These are phyloP conservation scores for Pelecanus crispus DNA, from an alignment of 2,113 vertebrate genomes.

Conservation along the genomic window DNA sequence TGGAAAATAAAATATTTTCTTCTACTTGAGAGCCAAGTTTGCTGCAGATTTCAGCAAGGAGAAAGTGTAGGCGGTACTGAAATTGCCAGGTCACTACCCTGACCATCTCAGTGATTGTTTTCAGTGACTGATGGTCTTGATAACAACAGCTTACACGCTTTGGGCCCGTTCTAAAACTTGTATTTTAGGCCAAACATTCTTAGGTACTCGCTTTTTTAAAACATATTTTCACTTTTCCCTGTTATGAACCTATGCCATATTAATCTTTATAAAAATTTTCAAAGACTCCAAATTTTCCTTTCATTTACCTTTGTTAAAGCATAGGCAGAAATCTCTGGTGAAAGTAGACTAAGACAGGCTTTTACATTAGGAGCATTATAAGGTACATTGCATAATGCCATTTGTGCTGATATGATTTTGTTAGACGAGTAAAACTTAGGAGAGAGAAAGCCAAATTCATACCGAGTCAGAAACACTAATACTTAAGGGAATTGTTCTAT, in stretches of 20 bases:
- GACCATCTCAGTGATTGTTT: not conserved
- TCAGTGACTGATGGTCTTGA: not conserved
- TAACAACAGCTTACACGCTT: not conserved
- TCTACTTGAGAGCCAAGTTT: not conserved
- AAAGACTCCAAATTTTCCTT: not conserved
- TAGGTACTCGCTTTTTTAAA: not conserved
- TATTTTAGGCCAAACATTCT: not conserved
- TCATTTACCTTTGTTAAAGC: not conserved
- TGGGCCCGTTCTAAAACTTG: not conserved
- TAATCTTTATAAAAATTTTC: not conserved
- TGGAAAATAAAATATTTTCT: not conserved
- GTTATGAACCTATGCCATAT: not conserved
- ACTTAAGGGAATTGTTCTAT: not conserved
- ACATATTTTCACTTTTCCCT: not conserved
- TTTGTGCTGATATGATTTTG: slow-evolving; percentile 6
- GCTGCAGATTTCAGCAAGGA: not conserved
- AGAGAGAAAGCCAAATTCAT: not conserved
- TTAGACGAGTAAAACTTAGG: not conserved
- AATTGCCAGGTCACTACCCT: not conserved
- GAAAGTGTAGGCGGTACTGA: not conserved
- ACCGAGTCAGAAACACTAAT: not conserved
- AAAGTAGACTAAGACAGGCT: not conserved
- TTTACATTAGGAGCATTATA: not conserved
- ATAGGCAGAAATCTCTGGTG: not conserved
- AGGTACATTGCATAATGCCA: not conserved